A percentile compares a stretch with the other conserved stretches of the same genome.
phyloP scores from a whole-genome alignment of 23 tunicate species.

The Botrylloides violaceus region DNA sequence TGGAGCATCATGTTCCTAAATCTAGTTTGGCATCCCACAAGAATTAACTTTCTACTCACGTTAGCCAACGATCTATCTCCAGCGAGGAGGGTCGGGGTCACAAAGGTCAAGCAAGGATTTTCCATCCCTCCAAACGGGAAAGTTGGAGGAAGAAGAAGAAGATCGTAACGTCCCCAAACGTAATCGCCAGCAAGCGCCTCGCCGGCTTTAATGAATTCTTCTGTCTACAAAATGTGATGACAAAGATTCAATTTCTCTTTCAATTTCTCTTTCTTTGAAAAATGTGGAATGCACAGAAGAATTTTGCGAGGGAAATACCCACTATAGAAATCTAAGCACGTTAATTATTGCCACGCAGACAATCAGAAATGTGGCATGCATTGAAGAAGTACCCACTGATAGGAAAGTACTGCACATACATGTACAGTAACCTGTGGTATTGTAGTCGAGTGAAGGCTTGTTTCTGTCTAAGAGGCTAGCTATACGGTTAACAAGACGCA shows the following conservation, averaged over 20 bases:
- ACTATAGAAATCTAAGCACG: too few relatives aligned
- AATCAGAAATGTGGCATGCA: neutral
- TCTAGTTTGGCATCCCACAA: too few relatives aligned
- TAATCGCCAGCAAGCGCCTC: conserved; percentile 89
- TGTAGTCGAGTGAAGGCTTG: too few relatives aligned
- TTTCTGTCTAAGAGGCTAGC: too few relatives aligned
- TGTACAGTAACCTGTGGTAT: too few relatives aligned
- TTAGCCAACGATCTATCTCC: conserved; percentile 94
- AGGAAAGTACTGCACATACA: neutral
- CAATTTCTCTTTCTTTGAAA: too few relatives aligned
- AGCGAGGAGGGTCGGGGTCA: conserved; percentile 95
- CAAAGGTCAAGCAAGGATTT: conserved; percentile 98
- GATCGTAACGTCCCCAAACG: conserved; percentile 96
- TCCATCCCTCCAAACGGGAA: conserved; percentile 99
- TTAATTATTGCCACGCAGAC: neutral
- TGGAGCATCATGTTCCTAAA: too few relatives aligned
- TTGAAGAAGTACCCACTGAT: neutral
- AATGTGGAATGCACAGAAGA: too few relatives aligned
- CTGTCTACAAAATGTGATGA: conserved; percentile 48
- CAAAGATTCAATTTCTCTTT: neutral
- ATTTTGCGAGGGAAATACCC: too few relatives aligned
- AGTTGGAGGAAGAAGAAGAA: conserved; percentile 89
- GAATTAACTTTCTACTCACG: too few relatives aligned
- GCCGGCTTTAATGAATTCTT: conserved; percentile 80
- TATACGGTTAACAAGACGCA: too few relatives aligned